Evolutionary conservation across 2,113 vertebrate species (phyloP).

Genomic region (Corydoras maculifer): DNA sequence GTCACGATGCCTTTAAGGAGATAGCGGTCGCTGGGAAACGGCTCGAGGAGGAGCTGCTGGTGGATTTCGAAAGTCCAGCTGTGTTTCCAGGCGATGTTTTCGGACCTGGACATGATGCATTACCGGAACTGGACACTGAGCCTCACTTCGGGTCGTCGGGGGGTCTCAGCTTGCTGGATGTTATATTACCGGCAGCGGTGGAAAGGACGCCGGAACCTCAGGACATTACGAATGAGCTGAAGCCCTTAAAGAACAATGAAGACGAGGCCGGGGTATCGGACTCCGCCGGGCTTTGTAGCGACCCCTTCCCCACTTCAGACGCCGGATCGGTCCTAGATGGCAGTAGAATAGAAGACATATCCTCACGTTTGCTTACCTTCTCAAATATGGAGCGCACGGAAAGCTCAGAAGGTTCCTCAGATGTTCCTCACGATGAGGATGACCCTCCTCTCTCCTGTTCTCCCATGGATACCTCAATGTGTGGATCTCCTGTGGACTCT

Average conservation of each 20-base stretch:
- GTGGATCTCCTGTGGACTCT: slow-evolving; percentile 59
- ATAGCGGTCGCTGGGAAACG: slow-evolving; percentile 60
- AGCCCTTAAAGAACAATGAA: slow-evolving; percentile 23
- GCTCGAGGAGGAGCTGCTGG: slow-evolving; percentile 55
- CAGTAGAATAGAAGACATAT: too few relatives aligned
- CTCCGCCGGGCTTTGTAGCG: slow-evolving; percentile 19
- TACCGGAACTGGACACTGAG: slow-evolving; percentile 17
- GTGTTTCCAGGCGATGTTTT: slow-evolving; percentile 23
- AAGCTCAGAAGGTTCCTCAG: slow-evolving; percentile 4
- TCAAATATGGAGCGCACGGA: too few relatives aligned
- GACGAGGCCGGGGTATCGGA: slow-evolving; percentile 27
- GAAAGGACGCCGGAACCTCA: slow-evolving; percentile 46
- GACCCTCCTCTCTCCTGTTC: slow-evolving; percentile 64
- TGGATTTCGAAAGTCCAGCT: slow-evolving; percentile 63
- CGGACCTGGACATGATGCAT: neutral
- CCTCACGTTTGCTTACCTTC: too few relatives aligned
- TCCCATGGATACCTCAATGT: slow-evolving; percentile 67
- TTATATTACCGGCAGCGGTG: slow-evolving; percentile 60
- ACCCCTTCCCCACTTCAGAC: neutral
- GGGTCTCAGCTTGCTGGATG: slow-evolving; percentile 50
- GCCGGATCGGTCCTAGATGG: too few relatives aligned
- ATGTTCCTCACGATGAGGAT: slow-evolving; percentile 40
- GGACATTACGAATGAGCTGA: slow-evolving; percentile 1
- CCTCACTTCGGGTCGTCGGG: slow-evolving; percentile 33
- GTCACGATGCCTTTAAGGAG: slow-evolving; percentile 63